Evolutionary conservation across 2,797 vertebrate species (phyloP), one percentile per base, ranked within the genome.

Genomic region (Mastacembelus armatus): DNA sequence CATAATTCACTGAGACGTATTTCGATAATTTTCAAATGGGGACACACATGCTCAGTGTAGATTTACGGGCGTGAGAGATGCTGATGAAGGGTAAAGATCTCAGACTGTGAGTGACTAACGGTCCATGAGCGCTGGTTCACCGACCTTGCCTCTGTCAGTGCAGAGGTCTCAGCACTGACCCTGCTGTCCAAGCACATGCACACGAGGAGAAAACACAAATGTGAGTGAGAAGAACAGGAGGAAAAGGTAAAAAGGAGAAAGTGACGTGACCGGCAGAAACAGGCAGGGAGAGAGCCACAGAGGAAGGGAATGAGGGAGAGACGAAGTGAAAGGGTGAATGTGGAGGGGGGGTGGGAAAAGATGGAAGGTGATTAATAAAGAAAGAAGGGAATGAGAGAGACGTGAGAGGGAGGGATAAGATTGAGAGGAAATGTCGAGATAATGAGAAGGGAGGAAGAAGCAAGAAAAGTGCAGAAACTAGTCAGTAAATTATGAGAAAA

Each of bases 41-140:
- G 36, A 39, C 38, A n/a, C 38, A 39, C 3, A 5, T 54, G 59
- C 39, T 39, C 36, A 52, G 33, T 66, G n/a, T 1, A 26, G 15
- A 18, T 15, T 44, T 4, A 18, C 29, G 58, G 48, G 54, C 64
- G 50, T 40, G 50, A 48, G 58, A 55, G 29, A 38, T 21, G 35
- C 21, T 74, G 75, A 83, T 76, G 47, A 68, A 66, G 71, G 82
- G 73, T 81, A 81, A 79, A 79, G 54, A n/a, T 71, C 21, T 81
- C 55, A 60, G 22, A 70, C 60, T 61, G 66, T 10, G 30, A 62
- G 70, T 43, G 59, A 77, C 64, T 86, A 83, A 87, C 74, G 39
- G 47, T 48, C 66, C 32, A 2, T 49, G 71, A 74, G 65, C 32
- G 16, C 44, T 3, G 54, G 58, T 61, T 79, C 55, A 60, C 43